Base-by-base conservation (phyloP, 1,140 invertebrate species). In the Nasonia longicornis region DNA sequence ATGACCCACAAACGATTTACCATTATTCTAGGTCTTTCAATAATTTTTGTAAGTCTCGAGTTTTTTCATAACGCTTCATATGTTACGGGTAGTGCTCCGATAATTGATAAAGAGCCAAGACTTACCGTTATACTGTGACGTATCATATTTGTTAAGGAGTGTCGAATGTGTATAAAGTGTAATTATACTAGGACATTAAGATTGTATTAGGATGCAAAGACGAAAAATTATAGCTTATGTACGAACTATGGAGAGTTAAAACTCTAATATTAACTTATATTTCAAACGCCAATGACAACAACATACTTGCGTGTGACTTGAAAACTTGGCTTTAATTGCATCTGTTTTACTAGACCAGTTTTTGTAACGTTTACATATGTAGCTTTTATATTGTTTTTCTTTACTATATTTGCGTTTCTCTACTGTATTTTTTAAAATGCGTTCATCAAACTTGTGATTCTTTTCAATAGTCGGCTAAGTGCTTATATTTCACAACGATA, bases 161-260 rank as follows among this genome's bases (percentile, higher is more conserved):
- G 35, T 64, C 69, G 11, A 76, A 76, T 48, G 38, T 78, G 70
- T 82, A 82, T 77, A 81, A 81, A 82, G 75, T 82, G 80, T 82
- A 82, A 77, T 77, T 78, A 82, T 67, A 48, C 42, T 77, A 77
- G 16, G 63, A 72, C 20, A 16, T 74, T 72, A 75, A 52, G 45
- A 29, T 20, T 26, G 20, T 73, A 58, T 63, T 73, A 48, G 70
- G 38, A 52, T 52, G 48, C n/a, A 63, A 71, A n/a, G 8, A 38
- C 29, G 14, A 79, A 29, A 1, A 66, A 73, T 11, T 35, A 66
- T 69, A 75, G 7, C 35, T 14, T 38, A 69, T 69, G 29, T 75
- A 20, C 16, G 71, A 29, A 31, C 7, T n/a, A 48, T 70, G 48
- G 7, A 11, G 26, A 66, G 11, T 69, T 35, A 12, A 52, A 22